These are phyloP conservation scores for Eucera pruinosa DNA, from an alignment of 2,888 invertebrate species.

Conservation along the genomic window DNA sequence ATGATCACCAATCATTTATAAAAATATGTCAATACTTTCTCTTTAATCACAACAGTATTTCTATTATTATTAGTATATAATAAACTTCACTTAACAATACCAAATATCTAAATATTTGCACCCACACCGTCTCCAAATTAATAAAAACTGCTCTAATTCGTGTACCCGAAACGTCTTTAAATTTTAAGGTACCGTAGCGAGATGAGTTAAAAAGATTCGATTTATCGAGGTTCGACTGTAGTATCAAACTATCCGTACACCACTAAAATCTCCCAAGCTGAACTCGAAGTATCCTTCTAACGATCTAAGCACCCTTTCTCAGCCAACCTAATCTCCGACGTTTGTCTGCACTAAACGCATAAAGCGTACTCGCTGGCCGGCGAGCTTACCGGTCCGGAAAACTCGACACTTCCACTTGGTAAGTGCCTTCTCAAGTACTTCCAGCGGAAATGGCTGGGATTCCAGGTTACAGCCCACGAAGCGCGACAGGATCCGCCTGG, in stretches of 20 bases:
- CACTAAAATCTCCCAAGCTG: not conserved
- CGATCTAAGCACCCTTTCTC: not conserved
- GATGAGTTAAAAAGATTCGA: too few relatives aligned
- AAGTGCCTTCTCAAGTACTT: slow-evolving; percentile 77
- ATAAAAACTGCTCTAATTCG: too few relatives aligned
- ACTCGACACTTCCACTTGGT: slow-evolving; percentile 58
- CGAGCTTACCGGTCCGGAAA: slow-evolving; percentile 52
- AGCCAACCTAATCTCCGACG: not conserved
- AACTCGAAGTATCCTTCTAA: not conserved
- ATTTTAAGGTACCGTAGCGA: too few relatives aligned
- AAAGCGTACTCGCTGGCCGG: not conserved
- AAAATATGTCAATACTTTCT: too few relatives aligned
- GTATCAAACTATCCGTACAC: not conserved
- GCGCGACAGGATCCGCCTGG: slow-evolving; percentile 5
- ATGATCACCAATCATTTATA: too few relatives aligned
- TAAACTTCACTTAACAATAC: too few relatives aligned
- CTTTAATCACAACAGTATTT: too few relatives aligned
- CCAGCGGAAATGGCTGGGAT: slow-evolving; percentile 72
- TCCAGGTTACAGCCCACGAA: slow-evolving; percentile 49
- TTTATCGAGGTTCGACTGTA: too few relatives aligned
- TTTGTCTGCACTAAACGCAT: not conserved
- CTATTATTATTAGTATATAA: too few relatives aligned
- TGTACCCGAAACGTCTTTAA: too few relatives aligned
- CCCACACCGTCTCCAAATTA: too few relatives aligned
- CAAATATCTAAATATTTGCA: too few relatives aligned